phyloP scores from a whole-genome alignment of 2,888 invertebrate genomes.

The Chrysomela aeneicollis region DNA sequence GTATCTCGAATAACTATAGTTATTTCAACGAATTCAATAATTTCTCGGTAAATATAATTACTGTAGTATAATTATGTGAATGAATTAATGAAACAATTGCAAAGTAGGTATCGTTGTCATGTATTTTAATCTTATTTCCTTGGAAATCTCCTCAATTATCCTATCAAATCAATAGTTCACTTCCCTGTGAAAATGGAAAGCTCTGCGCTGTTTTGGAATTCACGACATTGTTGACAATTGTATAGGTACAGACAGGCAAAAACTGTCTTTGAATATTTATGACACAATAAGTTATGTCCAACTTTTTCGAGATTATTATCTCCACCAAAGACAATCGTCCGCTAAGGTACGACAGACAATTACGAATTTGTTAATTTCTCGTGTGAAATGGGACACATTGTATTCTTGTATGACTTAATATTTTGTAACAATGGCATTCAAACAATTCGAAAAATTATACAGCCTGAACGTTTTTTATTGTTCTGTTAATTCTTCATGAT shows the following conservation, averaged over 20 bases:
- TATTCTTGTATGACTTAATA: conserved; percentile 41
- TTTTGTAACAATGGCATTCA: conserved; percentile 45
- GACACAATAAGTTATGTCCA: not conserved
- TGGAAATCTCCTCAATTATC: not conserved
- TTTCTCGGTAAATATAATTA: no score
- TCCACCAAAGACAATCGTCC: not conserved
- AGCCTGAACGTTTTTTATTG: conserved; percentile 25
- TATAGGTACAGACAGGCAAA: not conserved
- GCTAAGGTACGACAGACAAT: conserved; percentile 1
- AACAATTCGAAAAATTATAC: conserved; percentile 28
- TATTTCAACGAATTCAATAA: no score
- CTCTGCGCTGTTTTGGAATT: not conserved
- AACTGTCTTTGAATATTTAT: not conserved
- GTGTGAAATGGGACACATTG: conserved; percentile 42
- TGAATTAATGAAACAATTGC: not conserved
- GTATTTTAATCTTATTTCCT: not conserved
- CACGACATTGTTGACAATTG: not conserved
- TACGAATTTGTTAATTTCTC: conserved; percentile 35
- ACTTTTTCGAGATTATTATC: conserved; percentile 3
- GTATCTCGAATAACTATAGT: no score
- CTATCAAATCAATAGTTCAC: not conserved
- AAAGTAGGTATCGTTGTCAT: not conserved
- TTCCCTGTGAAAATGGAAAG: not conserved
- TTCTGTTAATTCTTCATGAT: conserved; percentile 22
- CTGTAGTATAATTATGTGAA: not conserved